Base-by-base conservation (phyloP, 2,888 invertebrate species). In the Epinotia nisella region DNA sequence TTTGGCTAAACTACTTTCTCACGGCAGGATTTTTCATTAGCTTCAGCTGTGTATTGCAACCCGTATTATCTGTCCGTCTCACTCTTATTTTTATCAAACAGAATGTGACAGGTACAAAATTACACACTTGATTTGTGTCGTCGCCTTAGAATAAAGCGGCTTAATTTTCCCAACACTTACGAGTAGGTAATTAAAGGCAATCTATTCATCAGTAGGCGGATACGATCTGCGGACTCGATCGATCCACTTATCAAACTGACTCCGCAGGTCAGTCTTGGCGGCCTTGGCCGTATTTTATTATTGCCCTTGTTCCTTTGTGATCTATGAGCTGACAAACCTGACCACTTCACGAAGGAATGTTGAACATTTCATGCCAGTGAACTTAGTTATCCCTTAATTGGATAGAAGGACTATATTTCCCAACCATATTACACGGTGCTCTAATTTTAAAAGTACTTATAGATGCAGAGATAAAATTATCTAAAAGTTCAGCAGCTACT, bases 161-260 rank as follows among this genome's bases (percentile, higher is more conserved):
- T 7, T 61, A 61, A 64, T 7, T 13, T 19, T 19, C 56, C 17
- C 45, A 67, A 24, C 9, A 62, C 35, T 55, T 39, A n/a, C n/a
- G n/a, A n/a, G n/a, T n/a, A 15, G 39, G 64, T 19, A 66, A 66
- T 66, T 41, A 56, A 41, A 24, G 21, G 41, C 41, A 66, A 56
- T 41, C n/a, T 21, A 56, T 56, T 39, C 55, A 55, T 55, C 55
- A 55, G 35, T 21, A n/a, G 66, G 51, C 51, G 24, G 11, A 56
- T 56, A 55, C 56, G 62, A 62, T 62, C 39, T 66, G 21, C 41
- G n/a, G 10, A 13, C 39, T 19, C 55, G 53, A 53, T 65, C 64
- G 53, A 53, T 66, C 55, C 21, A 66, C 66, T 56, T 56, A 66
- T 66, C 56, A 15, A 66, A 66, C 59, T 59, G 56, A 56, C 66